phyloP scores from a whole-genome alignment of 2,888 invertebrate genomes.

The Myathropa florea region DNA sequence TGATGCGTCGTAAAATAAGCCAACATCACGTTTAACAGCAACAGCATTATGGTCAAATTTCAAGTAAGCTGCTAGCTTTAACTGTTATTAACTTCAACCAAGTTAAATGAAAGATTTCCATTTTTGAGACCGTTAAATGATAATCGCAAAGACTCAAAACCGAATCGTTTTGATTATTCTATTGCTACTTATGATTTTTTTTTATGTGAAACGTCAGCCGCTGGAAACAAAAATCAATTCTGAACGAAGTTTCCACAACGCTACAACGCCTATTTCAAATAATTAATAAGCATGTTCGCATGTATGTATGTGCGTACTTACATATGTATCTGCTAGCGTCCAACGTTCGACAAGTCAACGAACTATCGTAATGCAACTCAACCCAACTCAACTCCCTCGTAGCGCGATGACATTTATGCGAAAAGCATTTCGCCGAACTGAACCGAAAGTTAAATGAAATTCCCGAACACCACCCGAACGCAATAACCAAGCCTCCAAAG shows the following conservation, averaged over 20 bases:
- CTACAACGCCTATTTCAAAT: background rate
- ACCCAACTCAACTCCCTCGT: background rate
- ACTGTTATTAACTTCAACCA: background rate
- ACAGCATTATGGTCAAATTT: background rate
- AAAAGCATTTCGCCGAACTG: constrained; percentile 1
- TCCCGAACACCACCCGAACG: constrained; percentile 30
- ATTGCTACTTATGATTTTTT: too few relatives aligned
- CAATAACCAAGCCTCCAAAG: constrained; percentile 11
- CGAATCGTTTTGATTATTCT: too few relatives aligned
- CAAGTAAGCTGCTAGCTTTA: background rate
- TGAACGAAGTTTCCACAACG: background rate
- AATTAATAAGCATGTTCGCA: background rate
- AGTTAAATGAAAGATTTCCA: too few relatives aligned
- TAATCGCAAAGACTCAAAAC: too few relatives aligned
- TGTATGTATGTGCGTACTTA: background rate
- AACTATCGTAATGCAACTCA: constrained; percentile 1
- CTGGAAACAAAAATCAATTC: background rate
- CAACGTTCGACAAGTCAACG: constrained; percentile 6
- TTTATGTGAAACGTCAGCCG: too few relatives aligned
- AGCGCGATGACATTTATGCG: background rate
- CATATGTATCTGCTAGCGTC: background rate
- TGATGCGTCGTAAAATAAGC: background rate
- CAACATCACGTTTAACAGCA: background rate
- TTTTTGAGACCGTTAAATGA: too few relatives aligned
- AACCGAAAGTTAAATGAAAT: constrained; percentile 1